Conservation (phyloP, 53 echinoderm and acorn worm species). For the Temnopleurus reevesii region DNA sequence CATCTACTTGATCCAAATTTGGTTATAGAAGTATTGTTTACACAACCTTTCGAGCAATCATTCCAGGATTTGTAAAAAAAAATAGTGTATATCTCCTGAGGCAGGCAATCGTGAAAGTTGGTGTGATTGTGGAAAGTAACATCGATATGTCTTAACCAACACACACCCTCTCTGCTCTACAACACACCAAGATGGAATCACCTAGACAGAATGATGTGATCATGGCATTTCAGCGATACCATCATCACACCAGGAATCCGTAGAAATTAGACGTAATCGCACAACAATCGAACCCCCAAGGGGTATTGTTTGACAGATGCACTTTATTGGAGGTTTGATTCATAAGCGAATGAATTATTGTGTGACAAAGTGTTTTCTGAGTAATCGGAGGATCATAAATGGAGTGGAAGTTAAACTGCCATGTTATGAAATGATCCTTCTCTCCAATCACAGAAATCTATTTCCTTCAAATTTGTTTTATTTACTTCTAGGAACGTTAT, state of each 20-base stretch:
- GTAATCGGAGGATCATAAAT: background rate
- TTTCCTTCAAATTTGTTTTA: background rate
- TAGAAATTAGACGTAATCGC: background rate
- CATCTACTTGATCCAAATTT: constrained; percentile 15
- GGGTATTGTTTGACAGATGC: background rate
- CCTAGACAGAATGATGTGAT: too few relatives aligned
- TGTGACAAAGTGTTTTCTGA: background rate
- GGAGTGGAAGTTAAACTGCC: background rate
- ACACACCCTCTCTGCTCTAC: background rate
- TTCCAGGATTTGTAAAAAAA: background rate
- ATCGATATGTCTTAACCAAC: background rate
- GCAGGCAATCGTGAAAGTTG: background rate
- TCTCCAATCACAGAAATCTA: background rate
- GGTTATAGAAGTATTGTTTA: constrained; percentile 8
- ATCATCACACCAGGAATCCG: background rate
- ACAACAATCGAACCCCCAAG: constrained; percentile 8
- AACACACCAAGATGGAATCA: background rate
- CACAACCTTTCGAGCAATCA: constrained; percentile 5
- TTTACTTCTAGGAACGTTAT: background rate
- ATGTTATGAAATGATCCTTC: background rate
- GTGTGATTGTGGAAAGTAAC: constrained; percentile 15
- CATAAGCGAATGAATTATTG: background rate
- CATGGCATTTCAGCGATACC: constrained; percentile 9
- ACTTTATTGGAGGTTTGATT: constrained; percentile 5
- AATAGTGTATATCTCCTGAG: background rate